phyloP scores from a whole-genome alignment of 1,140 invertebrate species.

The Arctopsyche grandis region DNA sequence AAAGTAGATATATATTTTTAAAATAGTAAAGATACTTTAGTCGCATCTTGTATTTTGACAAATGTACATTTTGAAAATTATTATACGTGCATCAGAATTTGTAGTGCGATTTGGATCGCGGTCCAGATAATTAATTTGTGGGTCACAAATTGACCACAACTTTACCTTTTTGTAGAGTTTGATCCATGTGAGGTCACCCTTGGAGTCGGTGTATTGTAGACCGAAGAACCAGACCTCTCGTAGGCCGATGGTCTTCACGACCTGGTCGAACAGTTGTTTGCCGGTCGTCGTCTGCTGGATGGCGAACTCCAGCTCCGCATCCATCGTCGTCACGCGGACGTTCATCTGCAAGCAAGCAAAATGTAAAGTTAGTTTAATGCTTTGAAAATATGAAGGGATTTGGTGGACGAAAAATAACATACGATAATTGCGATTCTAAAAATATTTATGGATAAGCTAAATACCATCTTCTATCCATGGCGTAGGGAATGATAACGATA shows the following conservation, averaged over 20 bases:
- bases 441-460: no score
- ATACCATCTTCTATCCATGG: no score
- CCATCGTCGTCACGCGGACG: conserved; percentile 99
- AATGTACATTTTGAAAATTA: no score
- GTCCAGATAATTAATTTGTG: no score
- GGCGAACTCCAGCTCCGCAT: conserved; percentile 99
- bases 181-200: conserved; percentile 98
- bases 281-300: conserved; percentile 99
- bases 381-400: background rate
- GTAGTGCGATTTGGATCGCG: no score
- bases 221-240: conserved; percentile 99
- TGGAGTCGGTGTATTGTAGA: conserved; percentile 97
- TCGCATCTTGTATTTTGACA: no score
- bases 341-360: conserved; percentile 81
- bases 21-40: no score
- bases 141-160: conserved; percentile 11
- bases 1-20: no score
- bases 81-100: no score
- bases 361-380: background rate
- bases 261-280: conserved; percentile 99
- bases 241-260: conserved; percentile 98
- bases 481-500: no score
- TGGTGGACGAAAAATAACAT: background rate
- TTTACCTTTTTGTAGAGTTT: conserved; percentile 99
- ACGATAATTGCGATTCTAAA: no score